phyloP scores from a whole-genome alignment of 2,888 invertebrate genomes.

The Tryphoninae sp. region DNA sequence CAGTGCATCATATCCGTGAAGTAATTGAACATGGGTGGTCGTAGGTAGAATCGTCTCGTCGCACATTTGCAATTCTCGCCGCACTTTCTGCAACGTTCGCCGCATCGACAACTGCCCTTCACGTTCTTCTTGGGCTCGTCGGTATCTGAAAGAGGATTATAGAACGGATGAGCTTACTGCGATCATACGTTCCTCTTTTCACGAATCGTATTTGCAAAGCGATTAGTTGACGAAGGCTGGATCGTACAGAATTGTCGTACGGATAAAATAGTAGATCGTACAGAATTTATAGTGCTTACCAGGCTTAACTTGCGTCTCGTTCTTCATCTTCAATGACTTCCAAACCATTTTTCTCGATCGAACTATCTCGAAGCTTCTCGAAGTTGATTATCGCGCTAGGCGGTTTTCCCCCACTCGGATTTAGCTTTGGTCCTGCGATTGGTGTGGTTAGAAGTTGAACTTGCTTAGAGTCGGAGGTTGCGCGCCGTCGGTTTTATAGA shows the following conservation, averaged over 20 bases:
- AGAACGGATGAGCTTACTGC: background rate
- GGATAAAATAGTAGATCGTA: background rate
- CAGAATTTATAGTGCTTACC: constrained; percentile 64
- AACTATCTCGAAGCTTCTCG: constrained; percentile 54
- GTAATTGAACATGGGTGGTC: constrained; percentile 75
- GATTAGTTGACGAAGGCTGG: background rate
- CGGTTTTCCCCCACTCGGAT: constrained; percentile 22
- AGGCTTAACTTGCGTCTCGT: constrained; percentile 66
- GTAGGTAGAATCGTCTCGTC: constrained; percentile 70
- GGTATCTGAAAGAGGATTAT: constrained; percentile 48
- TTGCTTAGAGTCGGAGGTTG: constrained; percentile 48
- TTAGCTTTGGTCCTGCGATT: constrained; percentile 46
- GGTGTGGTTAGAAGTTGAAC: constrained; percentile 31
- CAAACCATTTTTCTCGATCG: constrained; percentile 72
- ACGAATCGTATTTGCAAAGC: background rate
- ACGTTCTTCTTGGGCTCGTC: constrained; percentile 61
- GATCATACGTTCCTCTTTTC: background rate
- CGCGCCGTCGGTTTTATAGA: constrained; percentile 68
- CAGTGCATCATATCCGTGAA: constrained; percentile 77
- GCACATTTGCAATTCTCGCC: constrained; percentile 73
- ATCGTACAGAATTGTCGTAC: background rate
- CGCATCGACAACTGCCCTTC: constrained; percentile 70
- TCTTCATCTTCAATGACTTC: constrained; percentile 71
- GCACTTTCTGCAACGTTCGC: constrained; percentile 72
- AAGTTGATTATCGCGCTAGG: constrained; percentile 30